Evolutionary conservation across 2,888 invertebrate genomes (phyloP).

Genomic region (Temnothorax rugatulus): DNA sequence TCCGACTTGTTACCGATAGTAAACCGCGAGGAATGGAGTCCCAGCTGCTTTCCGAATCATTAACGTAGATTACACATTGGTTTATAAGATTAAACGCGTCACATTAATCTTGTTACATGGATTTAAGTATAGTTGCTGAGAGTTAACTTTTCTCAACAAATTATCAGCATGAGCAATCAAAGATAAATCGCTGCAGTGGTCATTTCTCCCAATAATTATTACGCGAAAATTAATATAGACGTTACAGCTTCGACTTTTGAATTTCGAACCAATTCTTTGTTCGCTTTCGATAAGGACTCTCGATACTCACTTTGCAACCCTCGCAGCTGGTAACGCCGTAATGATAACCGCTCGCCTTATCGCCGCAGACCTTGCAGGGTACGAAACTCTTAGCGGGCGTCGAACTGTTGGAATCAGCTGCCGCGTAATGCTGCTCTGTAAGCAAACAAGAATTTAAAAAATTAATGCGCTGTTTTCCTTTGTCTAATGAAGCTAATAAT

Average conservation of each 20-base stretch:
- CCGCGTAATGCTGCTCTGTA: constrained; percentile 91
- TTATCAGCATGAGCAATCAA: not conserved
- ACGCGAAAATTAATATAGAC: not conserved
- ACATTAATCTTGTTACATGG: not conserved
- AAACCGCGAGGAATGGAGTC: not conserved
- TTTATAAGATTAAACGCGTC: not conserved
- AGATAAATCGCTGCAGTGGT: not conserved
- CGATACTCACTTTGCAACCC: constrained; percentile 95
- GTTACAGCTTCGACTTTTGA: not conserved
- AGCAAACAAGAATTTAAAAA: constrained; percentile 72
- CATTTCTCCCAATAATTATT: not conserved
- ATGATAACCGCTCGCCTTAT: constrained; percentile 98
- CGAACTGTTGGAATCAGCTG: constrained; percentile 93
- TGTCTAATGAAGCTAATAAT: not conserved
- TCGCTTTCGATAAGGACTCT: not conserved
- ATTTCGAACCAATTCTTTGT: not conserved
- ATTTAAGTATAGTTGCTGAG: not conserved
- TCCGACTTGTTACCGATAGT: not conserved
- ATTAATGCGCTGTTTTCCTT: not conserved
- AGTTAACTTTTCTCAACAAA: not conserved
- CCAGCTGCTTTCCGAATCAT: not conserved
- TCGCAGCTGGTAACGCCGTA: constrained; percentile 99
- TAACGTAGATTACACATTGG: not conserved
- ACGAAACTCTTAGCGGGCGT: constrained; percentile 95
- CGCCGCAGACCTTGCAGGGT: constrained; percentile 98